Percentiles rank a stretch among this genome's conserved stretches.
Conservation (phyloP, 2,797 vertebrate genomes). For the Poeciliopsis turneri region DNA sequence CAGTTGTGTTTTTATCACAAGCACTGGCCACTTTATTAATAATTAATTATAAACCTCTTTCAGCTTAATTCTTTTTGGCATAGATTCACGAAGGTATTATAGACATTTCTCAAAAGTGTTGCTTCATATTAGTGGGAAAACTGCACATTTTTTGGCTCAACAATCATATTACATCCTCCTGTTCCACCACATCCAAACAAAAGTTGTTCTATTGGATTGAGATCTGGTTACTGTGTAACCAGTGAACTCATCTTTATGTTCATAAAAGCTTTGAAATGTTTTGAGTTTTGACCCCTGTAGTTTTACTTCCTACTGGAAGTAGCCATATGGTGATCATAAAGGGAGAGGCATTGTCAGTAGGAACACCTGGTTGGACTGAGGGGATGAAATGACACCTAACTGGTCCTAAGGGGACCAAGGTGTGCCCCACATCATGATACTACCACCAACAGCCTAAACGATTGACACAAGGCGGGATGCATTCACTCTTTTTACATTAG, state of each 20-base stretch:
- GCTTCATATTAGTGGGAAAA: neutral
- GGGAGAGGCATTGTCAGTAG: neutral
- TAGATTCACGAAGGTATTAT: neutral
- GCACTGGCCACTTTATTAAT: neutral
- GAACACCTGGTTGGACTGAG: neutral
- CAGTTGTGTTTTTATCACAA: neutral
- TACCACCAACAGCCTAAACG: neutral
- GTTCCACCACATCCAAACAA: neutral
- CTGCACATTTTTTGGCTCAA: neutral
- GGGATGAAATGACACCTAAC: neutral
- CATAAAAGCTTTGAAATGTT: neutral
- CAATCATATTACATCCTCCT: neutral
- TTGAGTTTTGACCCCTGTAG: neutral
- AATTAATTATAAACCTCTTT: neutral
- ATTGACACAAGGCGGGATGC: neutral
- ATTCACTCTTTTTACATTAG: neutral
- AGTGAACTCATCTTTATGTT: neutral
- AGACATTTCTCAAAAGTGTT: neutral
- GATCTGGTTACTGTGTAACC: neutral
- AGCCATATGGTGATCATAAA: neutral
- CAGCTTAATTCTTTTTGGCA: neutral
- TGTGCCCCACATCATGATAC: neutral
- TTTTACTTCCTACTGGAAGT: neutral
- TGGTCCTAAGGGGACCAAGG: neutral
- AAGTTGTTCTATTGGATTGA: neutral